Conservation (phyloP, 2,113 vertebrate genomes). For the Pardalotus punctatus region DNA sequence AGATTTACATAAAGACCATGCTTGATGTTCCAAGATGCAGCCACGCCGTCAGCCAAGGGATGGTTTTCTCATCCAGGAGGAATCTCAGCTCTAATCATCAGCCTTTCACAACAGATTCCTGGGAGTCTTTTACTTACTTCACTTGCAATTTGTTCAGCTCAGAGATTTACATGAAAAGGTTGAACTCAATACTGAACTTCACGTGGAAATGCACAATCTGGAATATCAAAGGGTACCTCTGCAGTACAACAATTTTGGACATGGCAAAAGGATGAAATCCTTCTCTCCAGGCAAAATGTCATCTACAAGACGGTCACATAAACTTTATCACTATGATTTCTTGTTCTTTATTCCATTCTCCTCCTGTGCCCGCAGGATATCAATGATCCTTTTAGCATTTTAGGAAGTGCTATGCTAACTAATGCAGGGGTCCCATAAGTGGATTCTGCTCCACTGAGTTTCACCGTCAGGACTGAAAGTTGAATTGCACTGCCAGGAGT, state of each 20-base stretch:
- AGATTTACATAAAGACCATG: conserved; percentile 68
- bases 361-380: neutral
- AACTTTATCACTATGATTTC: neutral
- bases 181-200: neutral
- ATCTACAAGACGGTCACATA: neutral
- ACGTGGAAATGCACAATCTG: neutral
- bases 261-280: neutral
- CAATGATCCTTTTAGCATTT: neutral
- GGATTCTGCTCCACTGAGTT: neutral
- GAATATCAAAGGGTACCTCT: neutral
- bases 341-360: neutral
- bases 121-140: neutral
- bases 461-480: neutral
- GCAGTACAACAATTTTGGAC: neutral
- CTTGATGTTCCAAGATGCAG: conserved; percentile 68
- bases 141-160: conserved; percentile 4
- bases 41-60: neutral
- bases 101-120: conserved; percentile 9
- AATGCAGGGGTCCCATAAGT: neutral
- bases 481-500: neutral
- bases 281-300: neutral
- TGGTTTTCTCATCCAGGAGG: conserved; percentile 35
- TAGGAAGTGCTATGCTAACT: neutral
- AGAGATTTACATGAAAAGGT: neutral
- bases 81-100: conserved; percentile 36